Evolutionary conservation across 2,797 vertebrate genomes (phyloP), one percentile per base, ranked within the genome.

Genomic region (Chanos chanos): DNA sequence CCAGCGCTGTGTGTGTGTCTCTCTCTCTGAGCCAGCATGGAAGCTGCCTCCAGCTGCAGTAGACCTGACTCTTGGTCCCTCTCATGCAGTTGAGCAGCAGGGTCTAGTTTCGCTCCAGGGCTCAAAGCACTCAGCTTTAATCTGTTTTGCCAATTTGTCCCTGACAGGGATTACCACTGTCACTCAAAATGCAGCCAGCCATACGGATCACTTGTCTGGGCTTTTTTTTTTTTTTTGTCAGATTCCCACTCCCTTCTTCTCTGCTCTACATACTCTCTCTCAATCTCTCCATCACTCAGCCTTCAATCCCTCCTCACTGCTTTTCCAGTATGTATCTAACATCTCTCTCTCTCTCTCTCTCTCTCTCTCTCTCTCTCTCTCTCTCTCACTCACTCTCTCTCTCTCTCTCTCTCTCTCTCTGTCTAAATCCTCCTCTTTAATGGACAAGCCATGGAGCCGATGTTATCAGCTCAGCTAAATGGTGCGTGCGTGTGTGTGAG

Each of bases 121-220:
- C 79, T 75, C 77, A 61, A 59, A 61, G 62, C 67, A 72, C 76
- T 81, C 76, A 77, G 72, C 76, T 69, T 81, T 73, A 86, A 85
- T 86, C 81, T 77, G 79, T 66, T 77, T 80, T 66, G 71, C 73
- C 81, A 77, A 77, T 84, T 83, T 83, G 78, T 83, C 75, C 71
- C 66, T 56, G 72, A 80, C 71, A 62, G 68, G 76, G 78, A 83
- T 85, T 81, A 83, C 71, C 64, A 74, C 81, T 82, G 83, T 81
- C 83, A 79, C 41, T 86, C 83, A 82, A 78, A 72, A 74, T 61
- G 41, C 68, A 70, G 65, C 72, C 74, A 65, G 64, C 64, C 50
- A 39, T 71, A 70, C 15, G 19, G 61, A 57, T 52, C 30, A 70
- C 72, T 74, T 65, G 44, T 41, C n/a, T 51, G 27, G n/a, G n/a